Percentiles rank a stretch among this genome's conserved stretches.
Conservation (phyloP, 2,797 vertebrate genomes). For the Siniperca undulata region DNA sequence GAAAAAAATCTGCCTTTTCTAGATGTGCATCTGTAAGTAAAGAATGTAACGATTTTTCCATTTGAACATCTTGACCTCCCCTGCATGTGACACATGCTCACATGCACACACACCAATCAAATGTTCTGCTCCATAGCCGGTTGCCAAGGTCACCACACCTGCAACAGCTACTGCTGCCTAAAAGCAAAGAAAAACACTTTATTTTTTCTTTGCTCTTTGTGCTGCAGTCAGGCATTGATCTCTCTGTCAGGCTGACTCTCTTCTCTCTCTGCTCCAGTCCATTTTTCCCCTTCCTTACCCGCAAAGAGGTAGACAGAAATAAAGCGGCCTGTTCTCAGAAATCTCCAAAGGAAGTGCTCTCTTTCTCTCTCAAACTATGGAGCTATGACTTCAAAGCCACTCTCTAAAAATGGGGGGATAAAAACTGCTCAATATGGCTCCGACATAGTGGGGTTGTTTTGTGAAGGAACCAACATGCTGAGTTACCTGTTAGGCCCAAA, state of each 20-base stretch:
- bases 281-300: slow-evolving; percentile 21
- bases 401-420: slow-evolving; percentile 45
- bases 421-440: slow-evolving; percentile 37
- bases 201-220: slow-evolving; percentile 54
- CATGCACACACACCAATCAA: slow-evolving; percentile 31
- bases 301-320: slow-evolving; percentile 60
- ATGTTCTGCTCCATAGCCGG: slow-evolving; percentile 50
- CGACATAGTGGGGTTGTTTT: slow-evolving; percentile 43
- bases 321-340: slow-evolving; percentile 65
- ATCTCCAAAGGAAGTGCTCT: slow-evolving; percentile 60
- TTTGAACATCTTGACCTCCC: slow-evolving; percentile 46
- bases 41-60: slow-evolving; percentile 18
- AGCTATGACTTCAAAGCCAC: slow-evolving; percentile 61
- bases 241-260: slow-evolving; percentile 49
- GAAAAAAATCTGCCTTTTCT: neutral
- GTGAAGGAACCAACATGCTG: slow-evolving; percentile 50
- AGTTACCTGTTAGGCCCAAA: slow-evolving; percentile 32
- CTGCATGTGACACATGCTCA: slow-evolving; percentile 29
- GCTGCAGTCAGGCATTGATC: slow-evolving; percentile 67
- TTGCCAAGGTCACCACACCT: slow-evolving; percentile 69
- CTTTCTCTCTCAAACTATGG: slow-evolving; percentile 21
- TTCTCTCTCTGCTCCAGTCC: slow-evolving; percentile 51
- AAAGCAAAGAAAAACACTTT: slow-evolving; percentile 63
- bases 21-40: neutral
- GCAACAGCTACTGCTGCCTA: slow-evolving; percentile 40